Evolutionary conservation across 2,113 vertebrate genomes (phyloP).

Genomic region (Hiodon tergisus): DNA sequence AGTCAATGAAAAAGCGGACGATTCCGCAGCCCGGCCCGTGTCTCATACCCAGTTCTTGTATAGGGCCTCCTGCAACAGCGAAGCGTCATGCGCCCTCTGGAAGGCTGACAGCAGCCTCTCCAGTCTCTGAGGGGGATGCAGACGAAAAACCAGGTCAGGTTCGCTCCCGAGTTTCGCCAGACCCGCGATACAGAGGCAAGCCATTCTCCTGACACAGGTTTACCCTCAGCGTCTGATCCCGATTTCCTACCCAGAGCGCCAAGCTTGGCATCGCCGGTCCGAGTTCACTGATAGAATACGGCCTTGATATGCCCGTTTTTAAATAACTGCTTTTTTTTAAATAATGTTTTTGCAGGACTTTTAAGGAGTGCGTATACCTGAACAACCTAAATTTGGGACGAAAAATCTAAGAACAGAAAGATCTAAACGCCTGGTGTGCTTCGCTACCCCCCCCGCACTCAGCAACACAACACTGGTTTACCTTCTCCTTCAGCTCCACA

Average conservation of each 20-base stretch:
- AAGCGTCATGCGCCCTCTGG: slow-evolving; percentile 67
- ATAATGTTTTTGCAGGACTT: too few relatives aligned
- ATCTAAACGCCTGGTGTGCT: too few relatives aligned
- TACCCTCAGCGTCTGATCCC: too few relatives aligned
- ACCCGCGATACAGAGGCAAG: background rate
- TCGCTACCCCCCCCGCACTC: background rate
- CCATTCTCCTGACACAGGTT: background rate
- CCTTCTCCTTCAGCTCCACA: slow-evolving; percentile 72
- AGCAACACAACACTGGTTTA: slow-evolving; percentile 37
- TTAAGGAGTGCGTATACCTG: too few relatives aligned
- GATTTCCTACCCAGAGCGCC: too few relatives aligned
- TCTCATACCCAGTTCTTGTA: slow-evolving; percentile 85
- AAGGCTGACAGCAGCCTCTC: slow-evolving; percentile 67
- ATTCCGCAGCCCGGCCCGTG: background rate
- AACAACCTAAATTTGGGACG: too few relatives aligned
- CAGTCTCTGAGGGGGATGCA: slow-evolving; percentile 66
- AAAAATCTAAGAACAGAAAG: too few relatives aligned
- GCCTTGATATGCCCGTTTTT: too few relatives aligned
- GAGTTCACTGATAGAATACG: too few relatives aligned
- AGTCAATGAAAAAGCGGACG: background rate
- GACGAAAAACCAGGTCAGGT: slow-evolving; percentile 15
- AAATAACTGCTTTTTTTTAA: too few relatives aligned
- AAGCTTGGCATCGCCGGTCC: too few relatives aligned
- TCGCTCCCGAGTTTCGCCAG: background rate
- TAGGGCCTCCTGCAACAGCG: slow-evolving; percentile 67